A percentile compares a stretch with the other conserved stretches of the same genome.
Evolutionary conservation across 2,113 vertebrate species (phyloP).

Genomic region (Phalacrocorax carbo): DNA sequence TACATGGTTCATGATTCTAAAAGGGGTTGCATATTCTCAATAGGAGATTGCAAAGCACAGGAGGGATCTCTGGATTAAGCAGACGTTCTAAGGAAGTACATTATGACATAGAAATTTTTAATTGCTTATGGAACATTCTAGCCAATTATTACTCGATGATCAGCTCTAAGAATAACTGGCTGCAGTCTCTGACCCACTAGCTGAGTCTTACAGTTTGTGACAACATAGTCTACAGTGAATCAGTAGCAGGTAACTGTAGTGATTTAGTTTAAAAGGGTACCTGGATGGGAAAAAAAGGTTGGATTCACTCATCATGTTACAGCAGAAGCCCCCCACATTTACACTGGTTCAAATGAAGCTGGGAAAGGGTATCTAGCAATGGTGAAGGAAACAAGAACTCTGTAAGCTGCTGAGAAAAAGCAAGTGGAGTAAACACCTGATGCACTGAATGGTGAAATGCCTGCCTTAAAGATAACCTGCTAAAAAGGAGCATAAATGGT

Average conservation of each 20-base stretch:
- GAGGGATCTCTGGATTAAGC: not conserved
- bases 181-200: not conserved
- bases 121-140: not conserved
- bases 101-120: not conserved
- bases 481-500: not conserved
- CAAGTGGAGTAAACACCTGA: accelerated
- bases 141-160: not conserved
- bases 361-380: not conserved
- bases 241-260: not conserved
- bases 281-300: not conserved
- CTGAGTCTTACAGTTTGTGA: not conserved
- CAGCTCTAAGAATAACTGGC: not conserved
- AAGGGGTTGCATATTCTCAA: not conserved
- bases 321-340: not conserved
- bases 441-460: not conserved
- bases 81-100: not conserved
- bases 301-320: not conserved
- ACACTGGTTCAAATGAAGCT: not conserved
- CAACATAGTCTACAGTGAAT: not conserved
- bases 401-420: not conserved
- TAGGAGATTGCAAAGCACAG: not conserved
- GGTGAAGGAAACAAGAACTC: not conserved
- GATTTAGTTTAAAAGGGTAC: not conserved
- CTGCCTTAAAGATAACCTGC: not conserved
- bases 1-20: not conserved